Evolutionary conservation across 92 coral and sea anemone species (phyloP).

Genomic region (Blastomussa wellsi): DNA sequence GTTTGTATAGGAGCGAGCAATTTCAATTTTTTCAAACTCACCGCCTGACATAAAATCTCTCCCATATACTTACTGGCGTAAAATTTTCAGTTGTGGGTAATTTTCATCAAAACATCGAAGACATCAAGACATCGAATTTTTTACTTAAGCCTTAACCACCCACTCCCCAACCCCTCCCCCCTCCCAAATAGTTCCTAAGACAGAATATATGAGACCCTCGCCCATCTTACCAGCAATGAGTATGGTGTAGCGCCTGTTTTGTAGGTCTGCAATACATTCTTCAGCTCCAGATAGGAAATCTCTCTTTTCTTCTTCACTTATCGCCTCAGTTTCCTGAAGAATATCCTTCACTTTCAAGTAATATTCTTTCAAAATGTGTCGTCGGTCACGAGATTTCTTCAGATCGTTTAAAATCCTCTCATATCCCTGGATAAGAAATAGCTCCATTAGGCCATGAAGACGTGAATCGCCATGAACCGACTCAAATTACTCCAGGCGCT

Average conservation of each 20-base stretch:
- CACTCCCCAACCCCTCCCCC: too few species aligned
- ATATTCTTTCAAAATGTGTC: constrained; percentile 1
- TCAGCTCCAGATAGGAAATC: not conserved
- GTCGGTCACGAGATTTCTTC: not conserved
- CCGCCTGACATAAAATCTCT: not conserved
- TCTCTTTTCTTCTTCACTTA: not conserved
- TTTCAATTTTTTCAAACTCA: not conserved
- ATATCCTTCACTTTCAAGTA: not conserved
- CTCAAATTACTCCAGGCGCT: too few species aligned
- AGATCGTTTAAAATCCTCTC: not conserved
- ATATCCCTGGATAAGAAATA: not conserved
- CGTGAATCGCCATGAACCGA: too few species aligned
- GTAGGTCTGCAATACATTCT: not conserved
- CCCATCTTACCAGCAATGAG: constrained; percentile 5
- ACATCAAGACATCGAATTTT: too few species aligned
- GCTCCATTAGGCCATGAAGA: not conserved
- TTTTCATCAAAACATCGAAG: too few species aligned
- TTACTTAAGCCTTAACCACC: too few species aligned
- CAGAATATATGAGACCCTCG: too few species aligned
- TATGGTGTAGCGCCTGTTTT: constrained; percentile 3
- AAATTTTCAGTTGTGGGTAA: too few species aligned
- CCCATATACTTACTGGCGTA: too few species aligned
- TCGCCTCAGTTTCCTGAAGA: not conserved
- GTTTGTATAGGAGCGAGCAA: too few species aligned
- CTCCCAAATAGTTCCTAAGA: too few species aligned